Base-by-base conservation (phyloP, 2,888 invertebrate genomes). In the Trichopria drosophilae region DNA sequence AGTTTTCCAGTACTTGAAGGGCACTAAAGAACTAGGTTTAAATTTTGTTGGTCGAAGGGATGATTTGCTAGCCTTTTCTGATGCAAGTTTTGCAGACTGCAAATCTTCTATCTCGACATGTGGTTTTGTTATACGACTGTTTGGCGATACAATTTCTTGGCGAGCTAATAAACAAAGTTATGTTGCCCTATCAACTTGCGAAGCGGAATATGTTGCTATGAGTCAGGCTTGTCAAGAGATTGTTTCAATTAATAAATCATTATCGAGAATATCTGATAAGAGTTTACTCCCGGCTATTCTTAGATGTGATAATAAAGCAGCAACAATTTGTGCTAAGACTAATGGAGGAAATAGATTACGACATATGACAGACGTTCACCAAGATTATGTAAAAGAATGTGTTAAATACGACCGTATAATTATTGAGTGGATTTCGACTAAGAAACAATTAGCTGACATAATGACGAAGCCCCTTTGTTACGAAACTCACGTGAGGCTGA, bases 291-390 rank as follows among this genome's bases (percentile, higher is more conserved):
- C 58, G 13, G 46, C 43, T 9, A 51, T 34, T 16, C 6, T 58
- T 13, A 37, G 49, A 43, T 58, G 56, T 51, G 49, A 58, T 26
- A 56, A 58, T 28, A 42, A 49, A 46, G 56, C 58, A 16, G 53
- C 56, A 12, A 24, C 12, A 13, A 22, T 26, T 12, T 43, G 42
- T 40, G 40, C 49, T 13, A 16, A 36, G 10, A 35, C 31, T 7
- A 35, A 18, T 18, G 23, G 37, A 19, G 50, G 50, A 34, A 53
- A 53, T 20, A 46, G 36, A 18, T 34, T 46, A 12, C 23, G 46
- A 35, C 51, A 40, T 23, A 42, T 51, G 46, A 39, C 36, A 7
- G 46, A 50, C 15, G 32, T 49, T 10, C 37, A 46, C 12, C 26
- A 35, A 31, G 34, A 31, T 13, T 49, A 53, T 28, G 35, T 50